phyloP scores from a whole-genome alignment of 2,888 invertebrate genomes.

The Aporophyla nigra region DNA sequence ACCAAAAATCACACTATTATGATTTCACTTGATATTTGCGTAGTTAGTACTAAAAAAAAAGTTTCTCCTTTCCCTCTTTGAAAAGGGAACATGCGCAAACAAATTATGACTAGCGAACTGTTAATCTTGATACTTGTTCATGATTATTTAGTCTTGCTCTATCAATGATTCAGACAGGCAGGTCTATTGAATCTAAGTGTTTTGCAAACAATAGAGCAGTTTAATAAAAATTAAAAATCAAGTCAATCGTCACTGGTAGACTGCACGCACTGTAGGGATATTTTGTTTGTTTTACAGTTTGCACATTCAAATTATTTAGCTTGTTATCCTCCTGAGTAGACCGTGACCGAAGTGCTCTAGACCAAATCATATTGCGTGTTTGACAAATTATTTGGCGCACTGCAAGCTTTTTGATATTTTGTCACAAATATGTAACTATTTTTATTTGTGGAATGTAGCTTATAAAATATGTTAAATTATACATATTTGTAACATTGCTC shows the following conservation, averaged over 20 bases:
- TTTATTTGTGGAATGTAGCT: neutral
- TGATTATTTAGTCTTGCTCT: neutral
- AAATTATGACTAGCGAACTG: neutral
- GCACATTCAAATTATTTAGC: conserved; percentile 1
- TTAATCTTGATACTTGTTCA: neutral
- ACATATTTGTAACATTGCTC: no score
- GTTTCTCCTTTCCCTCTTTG: neutral
- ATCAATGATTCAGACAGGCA: neutral
- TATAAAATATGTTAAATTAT: neutral
- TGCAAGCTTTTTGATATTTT: conserved; percentile 2
- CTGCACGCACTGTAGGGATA: neutral
- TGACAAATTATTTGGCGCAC: conserved; percentile 6
- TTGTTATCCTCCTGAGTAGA: conserved; percentile 28
- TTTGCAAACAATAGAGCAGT: neutral
- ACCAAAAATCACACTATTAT: no score
- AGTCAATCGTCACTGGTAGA: neutral
- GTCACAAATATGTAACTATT: neutral
- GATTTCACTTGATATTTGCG: neutral
- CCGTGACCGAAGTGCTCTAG: conserved; percentile 1
- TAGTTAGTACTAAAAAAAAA: neutral
- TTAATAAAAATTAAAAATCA: neutral
- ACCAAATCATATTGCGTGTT: neutral
- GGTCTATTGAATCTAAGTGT: neutral
- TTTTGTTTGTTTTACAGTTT: neutral
- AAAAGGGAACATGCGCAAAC: neutral